Evolutionary conservation across 2,797 vertebrate species (phyloP).

Genomic region (Columba guinea): DNA sequence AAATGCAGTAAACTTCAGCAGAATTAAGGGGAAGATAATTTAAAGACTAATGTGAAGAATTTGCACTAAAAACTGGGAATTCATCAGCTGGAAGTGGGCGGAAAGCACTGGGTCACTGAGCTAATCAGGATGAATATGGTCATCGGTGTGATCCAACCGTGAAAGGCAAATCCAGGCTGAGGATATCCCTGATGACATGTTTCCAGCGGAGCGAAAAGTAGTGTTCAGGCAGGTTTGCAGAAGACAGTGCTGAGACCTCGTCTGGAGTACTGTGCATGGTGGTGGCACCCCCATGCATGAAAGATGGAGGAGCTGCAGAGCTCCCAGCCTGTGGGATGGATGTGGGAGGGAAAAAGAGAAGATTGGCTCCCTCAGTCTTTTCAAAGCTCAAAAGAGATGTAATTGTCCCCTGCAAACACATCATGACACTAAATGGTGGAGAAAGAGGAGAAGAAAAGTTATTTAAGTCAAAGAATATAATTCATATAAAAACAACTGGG

Average conservation of each 20-base stretch:
- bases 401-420: background rate
- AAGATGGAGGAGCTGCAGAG: background rate
- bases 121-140: slow-evolving; percentile 26
- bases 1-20: background rate
- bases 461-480: background rate
- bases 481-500: background rate
- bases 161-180: slow-evolving; percentile 23
- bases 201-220: background rate
- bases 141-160: background rate
- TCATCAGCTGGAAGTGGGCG: background rate
- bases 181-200: background rate
- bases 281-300: background rate
- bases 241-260: background rate
- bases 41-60: background rate
- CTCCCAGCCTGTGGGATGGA: background rate
- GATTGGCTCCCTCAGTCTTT: background rate
- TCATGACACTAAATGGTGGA: background rate
- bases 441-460: background rate
- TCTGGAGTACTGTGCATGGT: background rate
- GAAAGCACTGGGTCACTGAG: slow-evolving; percentile 19
- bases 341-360: background rate
- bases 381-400: background rate
- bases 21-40: background rate
- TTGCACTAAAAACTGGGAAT: background rate
- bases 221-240: background rate